Base-by-base conservation (phyloP, 2,797 vertebrate genomes). In the Sebastes kiyomatsui region DNA sequence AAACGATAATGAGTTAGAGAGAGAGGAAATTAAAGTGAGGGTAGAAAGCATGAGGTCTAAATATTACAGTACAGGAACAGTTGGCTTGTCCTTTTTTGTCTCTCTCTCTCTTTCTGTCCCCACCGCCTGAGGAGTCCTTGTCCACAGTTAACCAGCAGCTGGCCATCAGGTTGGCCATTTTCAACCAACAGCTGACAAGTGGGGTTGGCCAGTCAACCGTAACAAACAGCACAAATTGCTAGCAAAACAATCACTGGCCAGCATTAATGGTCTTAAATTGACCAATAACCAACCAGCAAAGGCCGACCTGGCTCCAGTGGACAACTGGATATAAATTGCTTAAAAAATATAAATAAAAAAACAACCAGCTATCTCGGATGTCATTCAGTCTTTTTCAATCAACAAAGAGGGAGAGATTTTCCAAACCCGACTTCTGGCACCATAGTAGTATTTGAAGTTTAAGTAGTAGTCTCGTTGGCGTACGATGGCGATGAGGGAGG, bases 41-140 rank as follows among this genome's bases (percentile, higher is more conserved):
- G 87, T 74, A 87, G 80, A 91, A 87, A 91, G 84, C 78, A 87
- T 87, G 89, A 93, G 88, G 87, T 92, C 80, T 89, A 91, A 89
- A 93, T 92, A 89, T 94, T 94, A 94, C 92, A 95, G 91, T 95
- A 95, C 93, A 92, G 88, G 91, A 94, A 95, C 91, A 90, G 91
- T 92, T 91, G 90, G 90, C 92, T 82, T 93, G 91, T 93, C 93
- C 81, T 91, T 91, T 87, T 76, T 81, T 79, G 54, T 56, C 52
- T 77, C 61, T 77, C 59, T 87, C 62, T 92, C 94, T 93, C 85
- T 96, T 91, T 94, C 94, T 94, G 96, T 97, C 96, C 96, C 96
- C 96, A 95, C 95, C 94, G 95, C 96, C 97, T 96, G 96, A 98
- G 96, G 96, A 96, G 95, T 96, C 95, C 95, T 95, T 94, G 93